Conservation (phyloP, 2,888 invertebrate species). For the Tipula helvola region DNA sequence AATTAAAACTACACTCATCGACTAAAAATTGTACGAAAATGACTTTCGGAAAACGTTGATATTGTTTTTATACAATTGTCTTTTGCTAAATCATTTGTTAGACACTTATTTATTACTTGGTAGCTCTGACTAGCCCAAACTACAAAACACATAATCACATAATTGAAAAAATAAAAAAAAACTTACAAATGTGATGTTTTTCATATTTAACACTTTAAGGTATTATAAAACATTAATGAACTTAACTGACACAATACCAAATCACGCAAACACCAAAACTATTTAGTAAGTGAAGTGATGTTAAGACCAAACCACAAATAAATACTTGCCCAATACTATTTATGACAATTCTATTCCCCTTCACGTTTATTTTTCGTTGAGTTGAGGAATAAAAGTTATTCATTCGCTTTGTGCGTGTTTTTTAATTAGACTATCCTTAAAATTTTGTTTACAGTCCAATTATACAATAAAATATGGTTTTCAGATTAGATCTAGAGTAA, state of each 20-base stretch:
- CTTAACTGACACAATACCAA: background rate
- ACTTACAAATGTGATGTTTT: background rate
- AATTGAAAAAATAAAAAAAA: background rate
- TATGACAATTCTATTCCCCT: background rate
- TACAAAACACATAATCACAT: background rate
- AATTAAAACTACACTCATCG: too few species aligned
- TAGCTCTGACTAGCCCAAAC: background rate
- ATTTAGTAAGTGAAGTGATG: too few species aligned
- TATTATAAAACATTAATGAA: background rate
- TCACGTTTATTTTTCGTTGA: background rate
- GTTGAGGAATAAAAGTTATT: background rate
- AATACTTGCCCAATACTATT: too few species aligned
- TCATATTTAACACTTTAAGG: background rate
- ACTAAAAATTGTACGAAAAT: too few species aligned
- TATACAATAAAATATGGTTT: background rate
- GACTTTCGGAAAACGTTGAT: too few species aligned
- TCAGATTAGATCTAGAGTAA: background rate
- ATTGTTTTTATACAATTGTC: background rate
- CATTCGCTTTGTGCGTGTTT: background rate
- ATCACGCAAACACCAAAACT: background rate
- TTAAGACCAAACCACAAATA: too few species aligned
- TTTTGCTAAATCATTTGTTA: background rate
- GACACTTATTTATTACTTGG: background rate
- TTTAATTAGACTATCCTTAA: background rate
- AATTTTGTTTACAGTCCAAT: background rate